A percentile compares a stretch with the other conserved stretches of the same genome.
Conservation (phyloP, 2,797 vertebrate species). For the Sandelia bainsii region DNA sequence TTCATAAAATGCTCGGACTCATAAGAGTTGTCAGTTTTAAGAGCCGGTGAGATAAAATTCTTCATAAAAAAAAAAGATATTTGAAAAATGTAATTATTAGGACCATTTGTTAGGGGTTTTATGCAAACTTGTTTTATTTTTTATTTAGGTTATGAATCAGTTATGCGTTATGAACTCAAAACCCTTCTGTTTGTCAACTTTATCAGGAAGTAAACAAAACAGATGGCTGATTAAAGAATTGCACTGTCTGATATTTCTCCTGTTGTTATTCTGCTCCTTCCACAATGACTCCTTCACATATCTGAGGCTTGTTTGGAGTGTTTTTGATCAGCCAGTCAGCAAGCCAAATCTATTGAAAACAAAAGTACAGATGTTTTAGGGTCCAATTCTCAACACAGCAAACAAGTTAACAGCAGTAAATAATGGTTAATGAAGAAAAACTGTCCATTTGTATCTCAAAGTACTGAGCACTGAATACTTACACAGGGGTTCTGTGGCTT, state of each 20-base stretch:
- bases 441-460: neutral
- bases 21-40: no score
- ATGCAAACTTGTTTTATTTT: neutral
- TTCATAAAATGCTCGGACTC: no score
- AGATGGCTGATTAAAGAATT: neutral
- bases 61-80: no score
- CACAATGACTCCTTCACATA: slow-evolving; percentile 65
- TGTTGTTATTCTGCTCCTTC: slow-evolving; percentile 61
- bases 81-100: no score
- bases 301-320: slow-evolving; percentile 90
- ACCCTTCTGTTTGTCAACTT: neutral
- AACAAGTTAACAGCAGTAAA: neutral
- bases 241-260: neutral
- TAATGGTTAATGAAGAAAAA: neutral
- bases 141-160: neutral
- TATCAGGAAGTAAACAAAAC: slow-evolving; percentile 10
- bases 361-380: slow-evolving; percentile 15
- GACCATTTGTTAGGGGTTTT: no score
- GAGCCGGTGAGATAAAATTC: no score
- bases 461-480: slow-evolving; percentile 61
- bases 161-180: neutral
- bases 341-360: slow-evolving; percentile 88
- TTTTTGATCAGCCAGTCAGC: slow-evolving; percentile 95
- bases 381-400: neutral
- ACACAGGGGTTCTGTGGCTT: slow-evolving; percentile 93